phyloP scores from a whole-genome alignment of 2,888 invertebrate genomes.

The Orthonevra nobilis region DNA sequence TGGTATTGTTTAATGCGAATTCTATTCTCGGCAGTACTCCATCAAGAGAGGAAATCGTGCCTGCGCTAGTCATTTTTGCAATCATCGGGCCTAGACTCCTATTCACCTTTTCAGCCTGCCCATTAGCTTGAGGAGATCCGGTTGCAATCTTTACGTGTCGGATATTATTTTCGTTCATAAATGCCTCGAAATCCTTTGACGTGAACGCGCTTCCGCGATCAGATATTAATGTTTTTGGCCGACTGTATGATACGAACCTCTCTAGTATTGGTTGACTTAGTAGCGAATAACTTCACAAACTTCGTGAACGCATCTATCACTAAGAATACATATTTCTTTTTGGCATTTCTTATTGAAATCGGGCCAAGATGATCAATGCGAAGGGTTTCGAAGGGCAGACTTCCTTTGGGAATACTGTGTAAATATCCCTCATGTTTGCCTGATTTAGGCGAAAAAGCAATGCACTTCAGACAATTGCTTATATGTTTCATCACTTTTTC shows the following conservation, averaged over 20 bases:
- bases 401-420: too few relatives aligned
- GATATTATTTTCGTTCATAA: slow-evolving; percentile 21
- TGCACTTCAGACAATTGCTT: too few relatives aligned
- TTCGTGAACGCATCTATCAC: slow-evolving; percentile 71
- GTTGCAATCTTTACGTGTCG: slow-evolving; percentile 19
- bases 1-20: slow-evolving; percentile 72
- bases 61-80: slow-evolving; percentile 17
- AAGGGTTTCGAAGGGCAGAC: too few relatives aligned
- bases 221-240: slow-evolving; percentile 18
- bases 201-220: too few relatives aligned
- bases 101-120: slow-evolving; percentile 15
- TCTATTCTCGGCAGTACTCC: slow-evolving; percentile 59
- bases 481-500: background rate
- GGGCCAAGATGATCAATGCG: slow-evolving; percentile 78
- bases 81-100: slow-evolving; percentile 3
- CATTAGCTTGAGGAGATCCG: slow-evolving; percentile 40
- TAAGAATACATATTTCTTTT: slow-evolving; percentile 71
- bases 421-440: too few relatives aligned
- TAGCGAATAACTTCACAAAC: slow-evolving; percentile 72
- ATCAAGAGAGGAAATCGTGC: slow-evolving; percentile 1
- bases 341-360: slow-evolving; percentile 72
- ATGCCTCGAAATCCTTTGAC: slow-evolving; percentile 14
- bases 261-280: slow-evolving; percentile 19
- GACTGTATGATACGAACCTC: slow-evolving; percentile 23
- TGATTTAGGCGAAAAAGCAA: too few relatives aligned